These are phyloP conservation scores for Troides helena DNA, from an alignment of 2,888 invertebrate genomes.

Conservation along the genomic window DNA sequence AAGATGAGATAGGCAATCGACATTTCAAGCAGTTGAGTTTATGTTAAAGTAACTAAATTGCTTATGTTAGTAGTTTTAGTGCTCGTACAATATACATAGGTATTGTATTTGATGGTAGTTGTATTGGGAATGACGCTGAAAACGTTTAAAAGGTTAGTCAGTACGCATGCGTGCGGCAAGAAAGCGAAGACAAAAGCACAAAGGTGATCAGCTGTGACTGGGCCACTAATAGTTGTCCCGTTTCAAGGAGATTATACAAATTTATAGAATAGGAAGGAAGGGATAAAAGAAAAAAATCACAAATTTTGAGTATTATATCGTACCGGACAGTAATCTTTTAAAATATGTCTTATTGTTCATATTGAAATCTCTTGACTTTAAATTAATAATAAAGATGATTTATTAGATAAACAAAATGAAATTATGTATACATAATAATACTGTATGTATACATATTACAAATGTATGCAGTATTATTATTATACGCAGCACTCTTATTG, in stretches of 20 bases:
- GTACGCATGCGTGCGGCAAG: constrained; percentile 75
- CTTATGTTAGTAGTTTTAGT: constrained; percentile 39
- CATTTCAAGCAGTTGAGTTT: constrained; percentile 21
- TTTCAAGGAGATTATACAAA: constrained; percentile 37
- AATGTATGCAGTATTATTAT: too few relatives aligned
- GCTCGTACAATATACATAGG: constrained; percentile 43
- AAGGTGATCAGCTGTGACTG: constrained; percentile 67
- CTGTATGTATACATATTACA: too few relatives aligned
- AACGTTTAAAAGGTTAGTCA: constrained; percentile 74
- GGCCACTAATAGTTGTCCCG: constrained; percentile 43
- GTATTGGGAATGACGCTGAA: constrained; percentile 77
- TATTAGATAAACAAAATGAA: too few relatives aligned
- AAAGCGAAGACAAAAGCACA: constrained; percentile 69
- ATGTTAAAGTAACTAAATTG: constrained; percentile 8
- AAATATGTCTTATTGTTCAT: too few relatives aligned
- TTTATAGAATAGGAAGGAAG: constrained; percentile 32
- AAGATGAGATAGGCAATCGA: constrained; percentile 61
- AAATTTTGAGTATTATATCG: too few relatives aligned
- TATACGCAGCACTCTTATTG: too few relatives aligned
- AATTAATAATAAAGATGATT: too few relatives aligned
- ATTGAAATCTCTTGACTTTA: too few relatives aligned
- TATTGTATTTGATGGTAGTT: constrained; percentile 54
- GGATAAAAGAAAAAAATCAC: neutral
- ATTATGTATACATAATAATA: too few relatives aligned
- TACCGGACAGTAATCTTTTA: too few relatives aligned